Base-by-base conservation (phyloP, 2,797 vertebrate species). In the Notoglanidium macrostoma region DNA sequence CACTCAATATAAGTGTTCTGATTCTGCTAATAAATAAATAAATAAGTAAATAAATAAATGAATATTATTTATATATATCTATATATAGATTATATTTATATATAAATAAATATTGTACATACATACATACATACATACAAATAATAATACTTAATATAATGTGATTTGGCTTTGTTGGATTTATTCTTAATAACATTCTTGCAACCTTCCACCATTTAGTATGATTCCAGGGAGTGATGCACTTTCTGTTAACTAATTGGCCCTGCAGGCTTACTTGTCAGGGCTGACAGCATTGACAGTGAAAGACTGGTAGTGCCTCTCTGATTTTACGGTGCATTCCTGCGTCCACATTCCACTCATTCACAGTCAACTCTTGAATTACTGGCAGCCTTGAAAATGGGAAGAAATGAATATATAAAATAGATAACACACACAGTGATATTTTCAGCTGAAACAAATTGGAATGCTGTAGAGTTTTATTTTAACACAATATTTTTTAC, bases 301-400 rank as follows among this genome's bases (percentile, higher is more conserved):
- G 90, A 90, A 87, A 94, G 93, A 95, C 92, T 91, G 95, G 93
- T 93, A 79, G 44, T 84, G 84, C 12, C 86, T n/a, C 91, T 91
- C 89, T 86, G 91, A 94, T 92, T 88, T 89, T 90, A 94, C 91
- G 92, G 65, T 68, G 91, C 89, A 91, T 91, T 92, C 86, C 93
- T 85, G 89, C 80, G 85, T 87, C 85, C 77, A 40, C 85, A 93
- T 15, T 89, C 86, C 86, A 89, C 0, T 80, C 74, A 72, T 85
- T 70, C 79, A 0, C 87, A 79, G 19, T 23, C 32, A 79, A 32
- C 54, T 57, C 17, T 57, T 19, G 72, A 61, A 29, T 63, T 76
- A 49, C 59, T 14, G 81, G 85, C 32, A 57, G 76, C 51, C 51
- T 78, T 78, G 17, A 78, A 78, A 57, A 78, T 54, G 44, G 72